Conservation (phyloP, 1,140 invertebrate species). For the Hyles vespertilio region DNA sequence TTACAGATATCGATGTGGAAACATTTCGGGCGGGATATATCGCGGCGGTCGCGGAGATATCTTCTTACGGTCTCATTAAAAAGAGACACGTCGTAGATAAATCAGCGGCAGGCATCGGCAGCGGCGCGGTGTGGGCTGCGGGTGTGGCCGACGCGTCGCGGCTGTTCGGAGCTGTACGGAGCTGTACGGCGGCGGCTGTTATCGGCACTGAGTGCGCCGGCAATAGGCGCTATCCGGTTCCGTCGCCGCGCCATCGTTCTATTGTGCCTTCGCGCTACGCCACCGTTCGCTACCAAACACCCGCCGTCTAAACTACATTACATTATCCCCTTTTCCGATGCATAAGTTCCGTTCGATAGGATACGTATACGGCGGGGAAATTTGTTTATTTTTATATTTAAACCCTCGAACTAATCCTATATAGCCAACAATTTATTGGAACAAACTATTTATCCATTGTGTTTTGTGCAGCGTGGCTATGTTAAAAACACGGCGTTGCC, state of each 20-base stretch:
- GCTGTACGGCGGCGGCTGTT: conserved; percentile 36
- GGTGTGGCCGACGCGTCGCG: conserved; percentile 23
- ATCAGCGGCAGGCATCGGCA: conserved; percentile 56
- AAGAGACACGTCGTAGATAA: conserved; percentile 73
- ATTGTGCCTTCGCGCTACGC: conserved; percentile 47
- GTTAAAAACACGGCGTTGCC: too few species aligned
- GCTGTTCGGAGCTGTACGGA: too few species aligned
- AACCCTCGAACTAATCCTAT: background rate
- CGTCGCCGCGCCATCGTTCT: conserved; percentile 49
- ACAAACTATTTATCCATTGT: background rate
- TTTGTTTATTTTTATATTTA: conserved; percentile 5
- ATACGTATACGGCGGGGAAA: conserved; percentile 1
- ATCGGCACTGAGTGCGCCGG: conserved; percentile 58
- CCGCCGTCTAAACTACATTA: conserved; percentile 49
- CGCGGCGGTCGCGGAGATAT: conserved; percentile 66
- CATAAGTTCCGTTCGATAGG: conserved; percentile 23
- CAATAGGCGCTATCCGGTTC: conserved; percentile 74
- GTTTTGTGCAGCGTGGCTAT: too few species aligned
- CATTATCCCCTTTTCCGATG: conserved; percentile 54
- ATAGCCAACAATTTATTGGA: too few species aligned
- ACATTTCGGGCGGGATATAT: conserved; percentile 66
- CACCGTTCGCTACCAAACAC: conserved; percentile 33
- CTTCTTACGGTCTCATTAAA: conserved; percentile 75
- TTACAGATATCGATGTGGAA: conserved; percentile 69
- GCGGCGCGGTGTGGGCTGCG: conserved; percentile 29